Evolutionary conservation across 1,140 invertebrate genomes (phyloP), one percentile per base, ranked within the genome.

Genomic region (Drosophila punjabiensis): DNA sequence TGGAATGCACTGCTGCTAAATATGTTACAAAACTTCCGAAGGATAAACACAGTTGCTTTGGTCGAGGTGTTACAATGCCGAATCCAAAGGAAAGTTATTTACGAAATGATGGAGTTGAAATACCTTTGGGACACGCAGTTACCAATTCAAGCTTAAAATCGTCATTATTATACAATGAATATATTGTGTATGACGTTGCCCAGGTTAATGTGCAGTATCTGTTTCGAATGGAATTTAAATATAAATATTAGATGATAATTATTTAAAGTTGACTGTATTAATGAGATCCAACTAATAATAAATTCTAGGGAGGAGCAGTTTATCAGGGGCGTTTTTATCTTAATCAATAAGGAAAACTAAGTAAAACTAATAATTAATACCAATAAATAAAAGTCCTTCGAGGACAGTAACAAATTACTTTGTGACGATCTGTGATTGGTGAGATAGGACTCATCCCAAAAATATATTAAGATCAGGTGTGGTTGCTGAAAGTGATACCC

Each of bases 151-250:
- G 93, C 20, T 64, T 94, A 35, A 67, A 94, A 60, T 93, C 95
- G 35, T 84, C 94, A 5, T 93, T 98, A 58, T 93, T 98, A 4
- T 98, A 98, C 92, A 98, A 98, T 93, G 97, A 98, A 94, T 98
- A 96, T 88, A 98, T 99, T 90, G 97, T 99, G 2, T 98, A 98
- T 85, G 98, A 98, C 93, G 95, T 97, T 35, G 96, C 97, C 33
- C 98, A 98, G 93, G 96, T 98, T 3, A 97, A 97, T 81, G 94
- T 96, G 14, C 95, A 96, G 81, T 98, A 98, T 91, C 93, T 98
- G 62, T 77, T 98, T 37, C 95, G 96, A 79, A 94, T 96, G 93
- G 96, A 97, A 20, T 98, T 98, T 93, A 96, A 97, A 43, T 96
- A 96, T 81, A 95, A 95, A 28, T 91, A 90, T 63, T 92, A 88